Conservation (phyloP, 2,113 vertebrate species). For the Hyperoodon ampullatus region DNA sequence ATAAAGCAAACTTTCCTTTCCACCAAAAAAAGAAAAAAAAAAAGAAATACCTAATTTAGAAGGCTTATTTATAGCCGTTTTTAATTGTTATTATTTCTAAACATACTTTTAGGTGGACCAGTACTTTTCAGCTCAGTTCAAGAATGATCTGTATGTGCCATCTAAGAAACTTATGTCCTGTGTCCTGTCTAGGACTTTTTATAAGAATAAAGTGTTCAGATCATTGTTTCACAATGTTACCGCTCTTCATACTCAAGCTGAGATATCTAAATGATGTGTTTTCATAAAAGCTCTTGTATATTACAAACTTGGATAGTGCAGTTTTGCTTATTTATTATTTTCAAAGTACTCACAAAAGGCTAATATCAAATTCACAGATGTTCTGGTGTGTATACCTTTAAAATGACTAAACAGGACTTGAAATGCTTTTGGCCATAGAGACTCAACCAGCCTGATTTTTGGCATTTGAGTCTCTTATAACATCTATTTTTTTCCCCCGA, state of each 20-base stretch:
- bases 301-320: background rate
- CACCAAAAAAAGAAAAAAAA: too few relatives aligned
- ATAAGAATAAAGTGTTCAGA: background rate
- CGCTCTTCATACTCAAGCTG: background rate
- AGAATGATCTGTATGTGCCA: background rate
- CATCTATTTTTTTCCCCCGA: background rate
- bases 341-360: background rate
- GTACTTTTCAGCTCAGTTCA: background rate
- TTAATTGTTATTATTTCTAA: background rate
- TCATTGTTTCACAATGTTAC: background rate
- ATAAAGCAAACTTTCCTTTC: too few relatives aligned
- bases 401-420: background rate
- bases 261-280: background rate
- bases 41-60: background rate
- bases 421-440: background rate
- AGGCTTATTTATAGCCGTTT: background rate
- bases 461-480: background rate
- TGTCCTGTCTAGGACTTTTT: background rate
- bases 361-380: background rate
- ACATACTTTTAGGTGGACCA: background rate
- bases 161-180: background rate
- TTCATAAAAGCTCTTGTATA: background rate
- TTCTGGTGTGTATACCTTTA: background rate
- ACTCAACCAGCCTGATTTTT: background rate
- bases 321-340: background rate